These are phyloP conservation scores for Coccyzus lansbergi DNA, from an alignment of 2,797 vertebrate genomes.

Conservation along the genomic window DNA sequence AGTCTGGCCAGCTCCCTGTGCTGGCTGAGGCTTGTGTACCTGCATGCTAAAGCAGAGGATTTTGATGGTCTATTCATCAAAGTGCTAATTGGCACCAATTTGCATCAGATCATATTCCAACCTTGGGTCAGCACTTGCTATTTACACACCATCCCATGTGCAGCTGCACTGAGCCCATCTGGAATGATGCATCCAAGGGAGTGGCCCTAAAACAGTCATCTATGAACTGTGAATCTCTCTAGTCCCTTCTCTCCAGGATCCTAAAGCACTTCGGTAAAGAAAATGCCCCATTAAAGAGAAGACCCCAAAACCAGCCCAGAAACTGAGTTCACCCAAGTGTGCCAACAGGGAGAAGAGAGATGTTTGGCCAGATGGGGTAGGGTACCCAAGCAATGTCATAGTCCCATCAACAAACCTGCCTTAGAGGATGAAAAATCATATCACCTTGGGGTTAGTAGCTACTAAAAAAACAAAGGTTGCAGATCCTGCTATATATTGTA, in stretches of 20 bases:
- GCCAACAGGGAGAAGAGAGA: not conserved
- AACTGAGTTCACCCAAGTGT: not conserved
- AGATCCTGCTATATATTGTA: not conserved
- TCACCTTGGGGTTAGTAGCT: not conserved
- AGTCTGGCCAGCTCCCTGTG: not conserved
- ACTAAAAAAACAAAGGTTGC: not conserved
- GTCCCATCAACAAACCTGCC: not conserved
- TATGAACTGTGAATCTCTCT: not conserved
- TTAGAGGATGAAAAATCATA: not conserved
- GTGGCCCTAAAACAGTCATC: not conserved
- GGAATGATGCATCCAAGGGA: not conserved
- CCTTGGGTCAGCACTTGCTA: not conserved
- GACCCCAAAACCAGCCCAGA: not conserved
- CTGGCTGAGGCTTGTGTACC: not conserved
- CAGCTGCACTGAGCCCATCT: not conserved
- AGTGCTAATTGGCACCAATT: not conserved
- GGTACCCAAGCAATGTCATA: fast-evolving
- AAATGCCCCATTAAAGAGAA: not conserved
- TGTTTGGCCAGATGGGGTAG: not conserved
- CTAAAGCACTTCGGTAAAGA: not conserved
- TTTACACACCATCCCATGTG: fast-evolving
- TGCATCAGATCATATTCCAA: not conserved
- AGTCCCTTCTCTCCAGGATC: not conserved
- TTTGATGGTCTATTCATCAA: not conserved
- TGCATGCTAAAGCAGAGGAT: not conserved